phyloP scores from a whole-genome alignment of 2,113 vertebrate species.

The Ia io region DNA sequence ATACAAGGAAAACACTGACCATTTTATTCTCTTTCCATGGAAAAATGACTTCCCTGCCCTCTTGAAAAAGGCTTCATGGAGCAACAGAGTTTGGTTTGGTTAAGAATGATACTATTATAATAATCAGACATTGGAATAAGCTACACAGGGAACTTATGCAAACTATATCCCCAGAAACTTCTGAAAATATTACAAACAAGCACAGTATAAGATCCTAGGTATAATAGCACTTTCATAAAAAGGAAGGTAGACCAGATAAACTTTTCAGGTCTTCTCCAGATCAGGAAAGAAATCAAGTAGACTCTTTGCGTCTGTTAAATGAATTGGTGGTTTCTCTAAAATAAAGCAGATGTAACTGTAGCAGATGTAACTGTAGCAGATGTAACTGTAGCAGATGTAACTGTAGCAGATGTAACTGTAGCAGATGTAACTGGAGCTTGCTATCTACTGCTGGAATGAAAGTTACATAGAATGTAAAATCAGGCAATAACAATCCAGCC shows the following conservation, averaged over 20 bases:
- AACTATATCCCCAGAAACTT: background rate
- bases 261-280: background rate
- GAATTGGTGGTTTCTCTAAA: slow-evolving; percentile 23
- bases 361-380: background rate
- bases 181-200: background rate
- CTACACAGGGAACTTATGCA: background rate
- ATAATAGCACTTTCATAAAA: background rate
- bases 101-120: background rate
- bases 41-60: background rate
- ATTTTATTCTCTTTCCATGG: background rate
- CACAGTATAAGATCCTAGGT: background rate
- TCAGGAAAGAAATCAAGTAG: background rate
- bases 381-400: background rate
- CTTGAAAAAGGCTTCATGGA: background rate
- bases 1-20: background rate
- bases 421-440: background rate
- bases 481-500: background rate
- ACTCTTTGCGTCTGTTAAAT: background rate
- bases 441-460: background rate
- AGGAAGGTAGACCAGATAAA: background rate
- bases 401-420: background rate
- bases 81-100: background rate
- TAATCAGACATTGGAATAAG: background rate
- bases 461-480: background rate
- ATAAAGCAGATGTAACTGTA: background rate